phyloP scores from a whole-genome alignment of 2,888 invertebrate genomes.

The Xanthorhoe spadicearia region DNA sequence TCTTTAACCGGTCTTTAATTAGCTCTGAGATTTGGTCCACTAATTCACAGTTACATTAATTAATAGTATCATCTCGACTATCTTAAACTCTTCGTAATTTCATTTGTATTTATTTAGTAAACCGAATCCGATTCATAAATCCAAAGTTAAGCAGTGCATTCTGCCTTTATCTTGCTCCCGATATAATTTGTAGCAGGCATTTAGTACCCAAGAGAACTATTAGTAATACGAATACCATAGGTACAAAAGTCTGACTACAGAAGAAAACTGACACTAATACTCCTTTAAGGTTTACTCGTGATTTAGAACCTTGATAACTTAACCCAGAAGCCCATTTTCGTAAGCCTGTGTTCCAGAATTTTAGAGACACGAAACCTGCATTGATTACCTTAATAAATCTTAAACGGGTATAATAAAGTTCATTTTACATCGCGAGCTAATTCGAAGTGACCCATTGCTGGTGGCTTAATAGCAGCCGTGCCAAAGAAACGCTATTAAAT shows the following conservation, averaged over 20 bases:
- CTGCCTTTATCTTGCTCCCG: conserved; percentile 45
- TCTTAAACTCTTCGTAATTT: conserved; percentile 13
- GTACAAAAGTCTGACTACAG: neutral
- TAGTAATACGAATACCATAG: neutral
- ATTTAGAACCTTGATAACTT: neutral
- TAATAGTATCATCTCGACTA: neutral
- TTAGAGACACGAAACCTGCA: neutral
- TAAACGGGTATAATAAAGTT: conserved; percentile 6
- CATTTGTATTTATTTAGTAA: conserved; percentile 41
- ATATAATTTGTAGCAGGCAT: conserved; percentile 65
- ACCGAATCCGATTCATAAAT: conserved; percentile 57
- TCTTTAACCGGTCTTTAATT: neutral
- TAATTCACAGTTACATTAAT: neutral
- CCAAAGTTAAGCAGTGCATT: conserved; percentile 61
- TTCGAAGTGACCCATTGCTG: conserved; percentile 15
- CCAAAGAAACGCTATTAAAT: conserved; percentile 76
- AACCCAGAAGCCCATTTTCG: neutral
- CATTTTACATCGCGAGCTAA: conserved; percentile 12
- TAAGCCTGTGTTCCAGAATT: neutral
- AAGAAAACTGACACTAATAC: neutral
- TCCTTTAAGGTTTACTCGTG: neutral
- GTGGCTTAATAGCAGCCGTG: conserved; percentile 63
- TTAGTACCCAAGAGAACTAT: conserved; percentile 1
- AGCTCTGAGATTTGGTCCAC: neutral
- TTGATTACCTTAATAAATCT: conserved; percentile 6